Conservation (phyloP, 2,797 vertebrate species). For the Hippocampus kuda region DNA sequence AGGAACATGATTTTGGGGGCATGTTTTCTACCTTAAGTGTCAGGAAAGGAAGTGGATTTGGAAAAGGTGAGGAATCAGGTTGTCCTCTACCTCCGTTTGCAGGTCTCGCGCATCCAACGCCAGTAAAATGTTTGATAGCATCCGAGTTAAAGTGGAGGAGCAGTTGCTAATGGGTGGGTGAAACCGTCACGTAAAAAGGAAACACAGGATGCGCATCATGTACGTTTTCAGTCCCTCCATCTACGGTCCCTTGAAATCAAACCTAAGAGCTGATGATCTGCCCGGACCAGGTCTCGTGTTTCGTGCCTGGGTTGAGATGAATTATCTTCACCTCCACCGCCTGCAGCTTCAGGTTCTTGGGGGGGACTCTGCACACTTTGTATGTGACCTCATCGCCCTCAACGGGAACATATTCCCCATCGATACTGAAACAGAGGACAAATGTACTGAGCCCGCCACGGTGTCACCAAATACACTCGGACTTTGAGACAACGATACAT, state of each 20-base stretch:
- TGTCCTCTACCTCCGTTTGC: neutral
- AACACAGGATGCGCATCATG: neutral
- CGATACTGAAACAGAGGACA: slow-evolving; percentile 70
- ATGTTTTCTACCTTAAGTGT: neutral
- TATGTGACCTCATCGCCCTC: slow-evolving; percentile 95
- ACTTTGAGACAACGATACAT: neutral
- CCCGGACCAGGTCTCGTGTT: slow-evolving; percentile 97
- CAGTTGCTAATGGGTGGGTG: neutral
- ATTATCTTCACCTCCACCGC: slow-evolving; percentile 95
- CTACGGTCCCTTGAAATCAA: neutral
- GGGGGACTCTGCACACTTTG: slow-evolving; percentile 88
- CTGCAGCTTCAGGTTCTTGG: slow-evolving; percentile 97
- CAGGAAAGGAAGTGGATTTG: neutral
- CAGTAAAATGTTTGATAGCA: neutral
- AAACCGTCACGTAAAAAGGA: slow-evolving; percentile 1
- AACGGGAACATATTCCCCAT: slow-evolving; percentile 93
- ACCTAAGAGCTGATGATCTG: slow-evolving; percentile 90
- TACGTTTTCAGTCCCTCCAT: neutral
- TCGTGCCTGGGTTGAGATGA: slow-evolving; percentile 85
- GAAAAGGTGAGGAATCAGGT: neutral
- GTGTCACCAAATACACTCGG: neutral
- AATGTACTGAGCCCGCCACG: no score
- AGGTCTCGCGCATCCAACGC: neutral
- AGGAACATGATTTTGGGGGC: neutral
- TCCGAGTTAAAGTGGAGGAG: neutral